Evolutionary conservation across 2,113 vertebrate species (phyloP).

Genomic region (Macheiramphus alcinus): DNA sequence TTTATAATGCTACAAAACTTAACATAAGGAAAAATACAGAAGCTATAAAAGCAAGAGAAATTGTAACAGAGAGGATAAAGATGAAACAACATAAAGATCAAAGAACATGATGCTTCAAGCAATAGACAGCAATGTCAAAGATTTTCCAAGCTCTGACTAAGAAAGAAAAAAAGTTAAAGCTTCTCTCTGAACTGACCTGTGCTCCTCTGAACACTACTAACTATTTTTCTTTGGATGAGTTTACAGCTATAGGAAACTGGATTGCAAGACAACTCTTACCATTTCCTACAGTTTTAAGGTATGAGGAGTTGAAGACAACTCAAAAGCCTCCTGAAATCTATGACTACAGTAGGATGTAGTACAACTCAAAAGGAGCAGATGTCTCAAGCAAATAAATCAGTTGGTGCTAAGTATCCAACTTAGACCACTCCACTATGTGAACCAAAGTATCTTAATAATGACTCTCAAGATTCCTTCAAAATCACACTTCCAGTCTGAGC

Average conservation of each 20-base stretch:
- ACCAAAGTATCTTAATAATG: not conserved
- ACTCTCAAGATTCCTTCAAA: not conserved
- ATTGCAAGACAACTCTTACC: not conserved
- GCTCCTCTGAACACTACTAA: not conserved
- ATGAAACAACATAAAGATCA: slow-evolving; percentile 54
- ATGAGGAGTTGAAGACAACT: not conserved
- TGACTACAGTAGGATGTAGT: not conserved
- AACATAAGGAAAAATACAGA: slow-evolving; percentile 52
- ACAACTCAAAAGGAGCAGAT: not conserved
- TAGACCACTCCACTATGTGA: not conserved
- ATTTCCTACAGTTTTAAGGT: not conserved
- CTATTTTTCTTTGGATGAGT: not conserved
- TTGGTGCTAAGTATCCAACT: not conserved
- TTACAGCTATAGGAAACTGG: not conserved
- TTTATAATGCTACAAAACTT: slow-evolving; percentile 54
- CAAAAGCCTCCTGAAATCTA: not conserved
- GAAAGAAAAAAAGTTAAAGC: not conserved
- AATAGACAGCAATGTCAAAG: slow-evolving; percentile 22
- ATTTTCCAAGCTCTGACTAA: slow-evolving; percentile 5
- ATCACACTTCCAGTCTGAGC: not conserved
- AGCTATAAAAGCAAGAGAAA: slow-evolving; percentile 28
- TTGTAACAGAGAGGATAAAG: slow-evolving; percentile 23
- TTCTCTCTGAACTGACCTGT: slow-evolving; percentile 21
- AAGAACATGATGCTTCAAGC: slow-evolving; percentile 48
- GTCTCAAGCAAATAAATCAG: not conserved